These are phyloP conservation scores for Elgaria multicarinata DNA, from an alignment of 2,113 vertebrate species.

Conservation along the genomic window DNA sequence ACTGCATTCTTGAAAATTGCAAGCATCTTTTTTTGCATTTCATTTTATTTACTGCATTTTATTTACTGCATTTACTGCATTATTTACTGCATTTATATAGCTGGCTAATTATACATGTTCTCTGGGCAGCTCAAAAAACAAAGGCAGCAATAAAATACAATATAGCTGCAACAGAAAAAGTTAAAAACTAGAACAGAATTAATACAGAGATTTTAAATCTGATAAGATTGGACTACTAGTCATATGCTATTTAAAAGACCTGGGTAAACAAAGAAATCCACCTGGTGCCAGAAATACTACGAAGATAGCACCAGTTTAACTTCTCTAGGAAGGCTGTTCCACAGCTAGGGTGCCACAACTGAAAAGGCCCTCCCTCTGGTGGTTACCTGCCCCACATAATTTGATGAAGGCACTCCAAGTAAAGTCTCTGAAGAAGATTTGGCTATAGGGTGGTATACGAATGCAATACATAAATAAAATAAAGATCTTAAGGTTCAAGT, in stretches of 20 bases:
- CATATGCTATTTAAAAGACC: background rate
- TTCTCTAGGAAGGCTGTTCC: background rate
- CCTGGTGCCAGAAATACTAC: too few relatives aligned
- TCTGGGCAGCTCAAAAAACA: background rate
- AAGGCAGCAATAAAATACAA: background rate
- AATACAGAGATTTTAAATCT: background rate
- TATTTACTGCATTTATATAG: background rate
- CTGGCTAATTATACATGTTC: background rate
- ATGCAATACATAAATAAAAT: too few relatives aligned
- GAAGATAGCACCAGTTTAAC: too few relatives aligned
- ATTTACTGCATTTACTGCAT: too few relatives aligned
- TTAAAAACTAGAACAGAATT: background rate
- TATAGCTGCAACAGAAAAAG: background rate
- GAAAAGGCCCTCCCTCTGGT: background rate
- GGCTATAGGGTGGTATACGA: too few relatives aligned
- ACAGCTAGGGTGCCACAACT: too few relatives aligned
- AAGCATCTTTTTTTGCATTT: background rate
- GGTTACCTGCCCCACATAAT: background rate
- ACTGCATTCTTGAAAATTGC: background rate
- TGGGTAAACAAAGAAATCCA: background rate
- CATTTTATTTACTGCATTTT: background rate
- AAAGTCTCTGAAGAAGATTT: background rate
- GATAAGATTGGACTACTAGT: background rate
- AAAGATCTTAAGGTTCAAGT: background rate
- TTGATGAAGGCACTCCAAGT: background rate